These are phyloP conservation scores for Copsychus sechellarum DNA, from an alignment of 2,113 vertebrate species.

Conservation along the genomic window DNA sequence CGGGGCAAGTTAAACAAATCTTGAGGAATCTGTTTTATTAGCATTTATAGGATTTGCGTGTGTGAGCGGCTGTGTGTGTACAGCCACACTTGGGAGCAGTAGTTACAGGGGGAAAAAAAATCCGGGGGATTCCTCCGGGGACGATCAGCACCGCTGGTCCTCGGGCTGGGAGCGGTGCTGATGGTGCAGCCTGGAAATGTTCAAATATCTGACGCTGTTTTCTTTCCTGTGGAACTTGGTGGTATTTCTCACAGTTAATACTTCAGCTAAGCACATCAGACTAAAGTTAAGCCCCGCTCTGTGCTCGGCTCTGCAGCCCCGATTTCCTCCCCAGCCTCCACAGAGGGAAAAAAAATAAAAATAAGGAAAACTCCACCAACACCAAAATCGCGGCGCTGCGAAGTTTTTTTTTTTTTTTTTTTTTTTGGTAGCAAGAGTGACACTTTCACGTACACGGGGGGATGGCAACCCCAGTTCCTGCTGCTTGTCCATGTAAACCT, in stretches of 20 bases:
- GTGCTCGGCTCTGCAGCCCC: neutral
- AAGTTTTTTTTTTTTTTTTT: rapidly evolving
- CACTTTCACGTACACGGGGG: rapidly evolving
- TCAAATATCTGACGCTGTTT: neutral
- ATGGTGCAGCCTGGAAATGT: neutral
- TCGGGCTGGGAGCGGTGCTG: neutral
- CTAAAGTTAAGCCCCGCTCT: neutral
- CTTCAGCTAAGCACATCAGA: neutral
- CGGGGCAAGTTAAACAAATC: constrained; percentile 51
- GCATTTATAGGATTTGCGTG: constrained; percentile 53
- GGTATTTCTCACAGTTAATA: constrained; percentile 35
- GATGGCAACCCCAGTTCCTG: neutral
- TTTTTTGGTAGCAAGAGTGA: neutral
- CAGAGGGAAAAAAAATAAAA: rapidly evolving
- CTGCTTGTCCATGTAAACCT: neutral
- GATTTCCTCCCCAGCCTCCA: neutral
- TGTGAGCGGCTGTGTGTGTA: constrained; percentile 15
- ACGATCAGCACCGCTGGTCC: neutral
- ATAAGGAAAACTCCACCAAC: neutral
- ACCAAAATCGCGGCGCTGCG: neutral
- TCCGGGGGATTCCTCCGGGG: constrained; percentile 3
- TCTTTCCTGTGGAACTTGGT: constrained; percentile 17
- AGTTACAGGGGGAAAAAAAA: neutral
- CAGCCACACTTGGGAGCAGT: constrained; percentile 29
- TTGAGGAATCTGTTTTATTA: constrained; percentile 58